Conservation (phyloP, 2,888 invertebrate species). For the Cantharis nigra region DNA sequence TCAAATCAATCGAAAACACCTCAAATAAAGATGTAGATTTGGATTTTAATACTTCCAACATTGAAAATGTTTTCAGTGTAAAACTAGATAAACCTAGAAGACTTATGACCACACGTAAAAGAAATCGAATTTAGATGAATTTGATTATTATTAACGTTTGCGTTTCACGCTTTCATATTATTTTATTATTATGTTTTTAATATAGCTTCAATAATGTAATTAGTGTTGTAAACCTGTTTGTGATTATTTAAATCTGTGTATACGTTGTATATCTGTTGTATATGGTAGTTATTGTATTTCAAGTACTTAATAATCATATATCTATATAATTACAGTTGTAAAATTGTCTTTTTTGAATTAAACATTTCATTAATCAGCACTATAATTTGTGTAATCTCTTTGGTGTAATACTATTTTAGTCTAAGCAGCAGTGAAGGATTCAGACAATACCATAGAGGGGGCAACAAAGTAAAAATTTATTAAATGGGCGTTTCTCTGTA, state of each 20-base stretch:
- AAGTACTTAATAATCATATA: neutral
- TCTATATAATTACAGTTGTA: neutral
- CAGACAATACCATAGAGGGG: too few relatives aligned
- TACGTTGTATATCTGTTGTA: too few relatives aligned
- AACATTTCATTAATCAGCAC: neutral
- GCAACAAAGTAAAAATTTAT: too few relatives aligned
- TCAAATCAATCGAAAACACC: slow-evolving; percentile 6
- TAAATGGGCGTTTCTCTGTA: too few relatives aligned
- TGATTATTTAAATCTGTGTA: neutral
- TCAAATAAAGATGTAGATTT: neutral
- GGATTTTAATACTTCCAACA: slow-evolving; percentile 3
- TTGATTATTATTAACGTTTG: neutral
- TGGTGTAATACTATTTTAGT: too few relatives aligned
- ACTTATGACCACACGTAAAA: slow-evolving; percentile 10
- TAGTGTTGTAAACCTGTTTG: neutral
- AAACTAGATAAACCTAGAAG: slow-evolving; percentile 15
- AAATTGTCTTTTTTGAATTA: neutral
- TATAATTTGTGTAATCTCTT: neutral
- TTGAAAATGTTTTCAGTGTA: neutral
- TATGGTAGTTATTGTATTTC: neutral
- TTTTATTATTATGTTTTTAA: neutral
- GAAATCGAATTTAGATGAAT: neutral
- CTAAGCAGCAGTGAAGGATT: too few relatives aligned
- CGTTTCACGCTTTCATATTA: neutral
- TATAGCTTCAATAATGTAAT: neutral